phyloP scores from a whole-genome alignment of 2,888 invertebrate species.

The Acrocera orbiculus region DNA sequence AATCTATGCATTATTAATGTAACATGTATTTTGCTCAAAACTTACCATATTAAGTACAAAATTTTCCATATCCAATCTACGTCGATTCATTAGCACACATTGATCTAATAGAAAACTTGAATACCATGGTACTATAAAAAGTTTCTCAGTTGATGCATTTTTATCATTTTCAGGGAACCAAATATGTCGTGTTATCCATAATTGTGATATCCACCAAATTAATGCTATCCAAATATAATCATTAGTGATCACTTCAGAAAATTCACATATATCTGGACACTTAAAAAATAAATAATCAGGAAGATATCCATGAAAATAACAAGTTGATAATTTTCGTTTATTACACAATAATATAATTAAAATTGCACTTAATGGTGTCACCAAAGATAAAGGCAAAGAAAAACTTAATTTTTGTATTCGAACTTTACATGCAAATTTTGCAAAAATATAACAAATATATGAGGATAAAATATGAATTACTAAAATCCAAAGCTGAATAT shows the following conservation, averaged over 20 bases:
- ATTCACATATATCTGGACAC: conserved; percentile 45
- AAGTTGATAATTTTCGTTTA: conserved; percentile 44
- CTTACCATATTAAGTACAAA: conserved; percentile 32
- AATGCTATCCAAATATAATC: conserved; percentile 65
- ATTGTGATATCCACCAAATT: conserved; percentile 63
- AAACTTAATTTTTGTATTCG: conserved; percentile 78
- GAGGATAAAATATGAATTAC: conserved; percentile 47
- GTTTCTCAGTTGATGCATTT: conserved; percentile 64
- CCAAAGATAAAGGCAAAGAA: conserved; percentile 62
- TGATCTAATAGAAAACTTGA: conserved; percentile 68
- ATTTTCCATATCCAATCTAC: conserved; percentile 46
- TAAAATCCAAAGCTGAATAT: too few species aligned
- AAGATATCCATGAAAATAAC: conserved; percentile 44
- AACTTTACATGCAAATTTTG: conserved; percentile 75
- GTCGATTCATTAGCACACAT: conserved; percentile 62
- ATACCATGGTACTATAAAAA: conserved; percentile 74
- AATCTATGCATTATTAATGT: too few species aligned
- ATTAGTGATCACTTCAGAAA: conserved; percentile 37
- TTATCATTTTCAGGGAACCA: conserved; percentile 73
- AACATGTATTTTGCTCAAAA: too few species aligned
- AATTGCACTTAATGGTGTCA: conserved; percentile 55
- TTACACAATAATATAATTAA: conserved; percentile 49
- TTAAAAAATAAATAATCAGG: conserved; percentile 77
- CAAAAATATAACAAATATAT: conserved; percentile 46
- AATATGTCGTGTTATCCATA: conserved; percentile 70